These are phyloP conservation scores for Amphipoea oculea DNA, from an alignment of 2,888 invertebrate genomes.

Conservation along the genomic window DNA sequence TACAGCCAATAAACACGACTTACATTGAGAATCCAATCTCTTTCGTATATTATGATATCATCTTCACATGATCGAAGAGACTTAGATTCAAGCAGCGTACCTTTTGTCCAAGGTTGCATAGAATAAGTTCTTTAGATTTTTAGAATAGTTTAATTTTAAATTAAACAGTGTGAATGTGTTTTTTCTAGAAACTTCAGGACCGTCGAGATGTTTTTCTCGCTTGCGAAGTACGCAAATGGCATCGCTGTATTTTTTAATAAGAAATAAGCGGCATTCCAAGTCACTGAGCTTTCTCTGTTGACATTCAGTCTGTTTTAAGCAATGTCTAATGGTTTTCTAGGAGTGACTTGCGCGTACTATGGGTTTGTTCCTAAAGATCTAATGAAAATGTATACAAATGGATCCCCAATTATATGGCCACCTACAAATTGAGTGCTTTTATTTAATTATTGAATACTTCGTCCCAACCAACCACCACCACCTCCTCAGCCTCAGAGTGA, in stretches of 20 bases:
- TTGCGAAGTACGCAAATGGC: slow-evolving; percentile 30
- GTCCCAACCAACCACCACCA: too few relatives aligned
- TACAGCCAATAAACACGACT: slow-evolving; percentile 40
- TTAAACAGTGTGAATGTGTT: slow-evolving; percentile 18
- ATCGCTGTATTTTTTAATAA: slow-evolving; percentile 37
- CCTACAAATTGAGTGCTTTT: too few relatives aligned
- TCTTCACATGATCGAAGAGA: slow-evolving; percentile 22
- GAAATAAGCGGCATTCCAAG: slow-evolving; percentile 24
- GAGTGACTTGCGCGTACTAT: neutral
- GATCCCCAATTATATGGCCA: too few relatives aligned
- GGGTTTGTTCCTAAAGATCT: too few relatives aligned
- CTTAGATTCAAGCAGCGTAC: slow-evolving; percentile 8
- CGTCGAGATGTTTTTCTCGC: slow-evolving; percentile 25
- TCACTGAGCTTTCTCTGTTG: neutral
- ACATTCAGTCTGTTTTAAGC: slow-evolving; percentile 21
- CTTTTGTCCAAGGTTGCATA: neutral
- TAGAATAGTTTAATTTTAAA: slow-evolving; percentile 26
- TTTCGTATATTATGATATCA: slow-evolving; percentile 20
- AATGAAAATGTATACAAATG: too few relatives aligned
- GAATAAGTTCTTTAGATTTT: neutral
- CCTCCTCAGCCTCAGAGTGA: too few relatives aligned
- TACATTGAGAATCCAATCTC: slow-evolving; percentile 39
- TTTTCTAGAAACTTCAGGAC: slow-evolving; percentile 17
- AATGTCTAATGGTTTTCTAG: neutral
- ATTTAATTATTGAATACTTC: too few relatives aligned